Conservation (phyloP, 2,113 vertebrate genomes). For the Callopanchax toddi region DNA sequence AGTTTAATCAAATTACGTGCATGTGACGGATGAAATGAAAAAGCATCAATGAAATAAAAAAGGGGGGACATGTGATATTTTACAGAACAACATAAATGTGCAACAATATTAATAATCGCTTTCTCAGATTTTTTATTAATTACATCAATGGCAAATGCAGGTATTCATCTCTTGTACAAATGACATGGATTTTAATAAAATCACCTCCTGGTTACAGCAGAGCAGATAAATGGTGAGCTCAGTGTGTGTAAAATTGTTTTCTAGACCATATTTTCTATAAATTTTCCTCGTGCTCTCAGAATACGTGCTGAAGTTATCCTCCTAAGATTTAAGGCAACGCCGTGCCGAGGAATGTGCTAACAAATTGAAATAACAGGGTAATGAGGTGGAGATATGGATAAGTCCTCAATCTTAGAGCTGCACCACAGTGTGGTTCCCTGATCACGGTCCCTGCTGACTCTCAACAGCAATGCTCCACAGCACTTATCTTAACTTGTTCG, state of each 20-base stretch:
- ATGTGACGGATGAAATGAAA: conserved; percentile 44
- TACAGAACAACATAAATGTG: conserved; percentile 21
- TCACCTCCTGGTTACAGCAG: not conserved
- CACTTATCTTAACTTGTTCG: conserved; percentile 41
- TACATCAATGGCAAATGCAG: conserved; percentile 70
- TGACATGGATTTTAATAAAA: conserved; percentile 35
- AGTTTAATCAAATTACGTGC: conserved; percentile 59
- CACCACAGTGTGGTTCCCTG: conserved; percentile 11
- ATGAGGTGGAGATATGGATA: conserved; percentile 50
- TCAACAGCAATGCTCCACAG: conserved; percentile 22
- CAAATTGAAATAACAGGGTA: conserved; percentile 53
- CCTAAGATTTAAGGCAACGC: conserved; percentile 20
- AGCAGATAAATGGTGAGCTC: conserved; percentile 14
- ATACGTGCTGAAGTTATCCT: conserved; percentile 17
- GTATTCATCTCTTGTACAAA: conserved; percentile 26
- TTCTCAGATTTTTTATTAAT: conserved; percentile 63
- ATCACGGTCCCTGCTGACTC: conserved; percentile 26
- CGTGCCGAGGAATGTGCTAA: conserved; percentile 21
- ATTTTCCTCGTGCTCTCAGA: not conserved
- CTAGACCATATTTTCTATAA: conserved; percentile 9
- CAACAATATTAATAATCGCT: too few relatives aligned
- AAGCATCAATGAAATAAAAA: conserved; percentile 30
- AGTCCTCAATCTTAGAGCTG: conserved; percentile 36
- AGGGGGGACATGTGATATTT: not conserved
- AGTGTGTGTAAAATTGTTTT: conserved; percentile 21